These are phyloP conservation scores for Deroptyus accipitrinus DNA, from an alignment of 2,113 vertebrate genomes.

Conservation along the genomic window DNA sequence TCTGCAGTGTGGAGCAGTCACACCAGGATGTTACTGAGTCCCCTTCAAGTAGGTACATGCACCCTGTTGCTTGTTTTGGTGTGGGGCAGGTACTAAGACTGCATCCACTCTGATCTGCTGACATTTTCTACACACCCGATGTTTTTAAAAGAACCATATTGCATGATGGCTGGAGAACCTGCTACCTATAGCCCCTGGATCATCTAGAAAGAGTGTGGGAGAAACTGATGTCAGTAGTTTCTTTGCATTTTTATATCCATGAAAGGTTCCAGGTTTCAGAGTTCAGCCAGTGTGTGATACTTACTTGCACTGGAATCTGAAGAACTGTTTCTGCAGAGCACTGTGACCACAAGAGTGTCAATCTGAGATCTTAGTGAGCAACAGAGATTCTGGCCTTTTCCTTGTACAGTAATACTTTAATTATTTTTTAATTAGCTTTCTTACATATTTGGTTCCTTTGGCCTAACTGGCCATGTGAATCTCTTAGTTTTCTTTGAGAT, in stretches of 20 bases:
- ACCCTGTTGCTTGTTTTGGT: background rate
- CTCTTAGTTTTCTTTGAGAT: background rate
- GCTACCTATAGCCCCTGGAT: background rate
- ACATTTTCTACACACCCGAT: accelerated
- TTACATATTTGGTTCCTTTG: background rate
- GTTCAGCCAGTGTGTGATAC: background rate
- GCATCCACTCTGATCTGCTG: background rate
- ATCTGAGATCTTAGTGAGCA: background rate
- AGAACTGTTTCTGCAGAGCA: background rate
- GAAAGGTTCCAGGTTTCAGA: background rate
- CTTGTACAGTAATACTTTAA: background rate
- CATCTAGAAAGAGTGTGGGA: background rate
- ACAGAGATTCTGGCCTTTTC: background rate
- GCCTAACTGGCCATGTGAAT: background rate
- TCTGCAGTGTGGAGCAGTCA: background rate
- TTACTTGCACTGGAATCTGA: background rate
- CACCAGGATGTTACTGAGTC: background rate
- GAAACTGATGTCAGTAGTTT: background rate
- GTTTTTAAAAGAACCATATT: background rate
- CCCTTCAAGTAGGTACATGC: background rate
- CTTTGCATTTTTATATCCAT: background rate
- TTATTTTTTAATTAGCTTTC: background rate
- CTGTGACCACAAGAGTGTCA: background rate
- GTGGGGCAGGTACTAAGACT: background rate
- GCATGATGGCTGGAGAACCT: background rate